Percentiles rank a stretch among this genome's conserved stretches.
Evolutionary conservation across 1,140 invertebrate species (phyloP).

Genomic region (Drosophila truncata): DNA sequence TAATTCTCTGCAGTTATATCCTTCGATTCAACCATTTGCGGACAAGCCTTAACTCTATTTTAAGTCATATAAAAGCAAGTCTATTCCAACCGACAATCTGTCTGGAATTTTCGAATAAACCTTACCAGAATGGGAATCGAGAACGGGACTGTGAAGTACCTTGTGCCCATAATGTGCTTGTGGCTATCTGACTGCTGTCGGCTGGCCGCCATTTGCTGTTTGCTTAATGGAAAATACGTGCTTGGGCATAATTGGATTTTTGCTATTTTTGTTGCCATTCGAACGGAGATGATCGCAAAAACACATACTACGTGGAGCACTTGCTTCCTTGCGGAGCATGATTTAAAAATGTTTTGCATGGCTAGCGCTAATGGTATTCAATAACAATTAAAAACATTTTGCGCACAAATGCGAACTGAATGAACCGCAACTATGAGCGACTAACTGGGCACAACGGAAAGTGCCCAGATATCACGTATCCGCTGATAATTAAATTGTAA

Average conservation of each 20-base stretch:
- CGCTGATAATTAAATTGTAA: slow-evolving; percentile 46
- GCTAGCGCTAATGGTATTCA: slow-evolving; percentile 54
- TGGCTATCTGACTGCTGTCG: slow-evolving; percentile 52
- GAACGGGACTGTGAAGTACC: slow-evolving; percentile 33
- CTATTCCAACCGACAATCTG: background rate
- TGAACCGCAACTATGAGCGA: slow-evolving; percentile 16
- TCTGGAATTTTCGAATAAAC: slow-evolving; percentile 10
- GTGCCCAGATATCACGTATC: slow-evolving; percentile 30
- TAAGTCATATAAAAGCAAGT: background rate
- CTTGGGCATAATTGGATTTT: slow-evolving; percentile 76
- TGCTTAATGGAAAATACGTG: slow-evolving; percentile 78
- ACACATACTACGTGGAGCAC: slow-evolving; percentile 19
- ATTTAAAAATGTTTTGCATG: slow-evolving; percentile 63
- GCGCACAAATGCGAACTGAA: slow-evolving; percentile 21
- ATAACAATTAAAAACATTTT: slow-evolving; percentile 43
- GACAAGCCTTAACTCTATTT: background rate
- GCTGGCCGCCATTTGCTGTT: slow-evolving; percentile 56
- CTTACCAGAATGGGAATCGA: background rate
- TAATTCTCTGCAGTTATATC: background rate
- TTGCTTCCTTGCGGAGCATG: slow-evolving; percentile 36
- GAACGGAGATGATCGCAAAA: slow-evolving; percentile 35
- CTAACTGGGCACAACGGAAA: slow-evolving; percentile 29
- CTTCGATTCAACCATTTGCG: background rate
- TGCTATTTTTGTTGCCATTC: slow-evolving; percentile 56
- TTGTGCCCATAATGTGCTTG: slow-evolving; percentile 52